Base-by-base conservation (phyloP, 2,797 vertebrate species). In the Silurus lanzhouensis region DNA sequence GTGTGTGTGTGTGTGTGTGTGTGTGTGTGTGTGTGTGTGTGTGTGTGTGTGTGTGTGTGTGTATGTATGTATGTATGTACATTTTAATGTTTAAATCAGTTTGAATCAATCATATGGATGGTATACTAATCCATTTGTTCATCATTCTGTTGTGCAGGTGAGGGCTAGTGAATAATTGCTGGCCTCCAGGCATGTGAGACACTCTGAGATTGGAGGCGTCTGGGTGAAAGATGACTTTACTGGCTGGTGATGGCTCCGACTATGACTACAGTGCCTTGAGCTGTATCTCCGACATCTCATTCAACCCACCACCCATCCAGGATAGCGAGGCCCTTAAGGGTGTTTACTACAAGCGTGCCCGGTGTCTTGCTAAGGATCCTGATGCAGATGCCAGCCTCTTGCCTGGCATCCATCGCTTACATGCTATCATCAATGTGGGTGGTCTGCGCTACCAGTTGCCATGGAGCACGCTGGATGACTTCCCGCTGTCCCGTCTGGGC, bases 191-290 rank as follows among this genome's bases (percentile, higher is more conserved):
- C 93, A 99, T 98, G 97, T 96, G 92, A 97, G 93, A 85, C 81
- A 7, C 66, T 75, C 86, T 81, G 78, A 25, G 89, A 90, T 67
- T 86, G 95, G 84, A 87, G 83, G 86, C 85, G 86, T 81, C 92
- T 68, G 78, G 92, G 92, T 90, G 93, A 96, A 95, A 95, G 91
- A 99, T 99, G 98, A 97, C 97, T 94, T 95, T 99, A 91, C 87
- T 99, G 93, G 94, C 97, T 1, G 98, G 98, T 64, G 98, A 99
- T 90, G 98, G 98, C 89, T 99, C 98, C 0, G 98, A 99, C 92
- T 99, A 98, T 0, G 98, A 99, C 95, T 99, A 98, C 92, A 99
- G 98, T 0, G 97, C 96, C 84, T 94, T 99, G 88, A 99, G 98
- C 95, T 99, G 98, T 72, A 89, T 96, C 88, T 99, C 98, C 0